Base-by-base conservation (phyloP, 2,113 vertebrate species). In the Brachypodius melanocephalos region DNA sequence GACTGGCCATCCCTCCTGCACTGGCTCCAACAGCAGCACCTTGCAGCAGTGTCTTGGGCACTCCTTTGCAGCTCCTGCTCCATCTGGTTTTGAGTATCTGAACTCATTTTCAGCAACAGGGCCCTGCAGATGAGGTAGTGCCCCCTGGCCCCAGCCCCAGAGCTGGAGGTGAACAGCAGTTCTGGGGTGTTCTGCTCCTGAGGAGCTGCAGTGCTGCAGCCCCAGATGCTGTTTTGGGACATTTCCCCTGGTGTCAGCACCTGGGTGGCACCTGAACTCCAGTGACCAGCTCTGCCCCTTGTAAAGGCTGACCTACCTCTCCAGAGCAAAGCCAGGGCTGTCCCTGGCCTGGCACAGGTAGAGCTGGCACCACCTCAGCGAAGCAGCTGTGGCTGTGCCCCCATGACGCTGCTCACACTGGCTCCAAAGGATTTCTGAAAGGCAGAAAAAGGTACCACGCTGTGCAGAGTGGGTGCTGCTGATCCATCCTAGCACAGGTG, bases 1-100 rank as follows among this genome's bases (percentile, higher is more conserved):
- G 8, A 0, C 28, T 14, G 3, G 0, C 2, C 0, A 0, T 8
- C 52, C 52, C 43, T 49, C 43, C 21, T 18, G 4, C 1, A 2
- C 46, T 21, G 36, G 29, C 5, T 34, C n/a, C 3, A 1, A 45
- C 61, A 61, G 71, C 75, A 31, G 52, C 52, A 24, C 19, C 9
- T 7, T 22, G 20, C 40, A 38, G 36, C 26, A 8, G 18, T 3
- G 20, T 2, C 48, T 8, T 14, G 19, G 59, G 38, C 45, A 18
- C 34, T 9, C 25, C 12, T 14, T 0, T 58, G 28, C 2, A 28
- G 24, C 40, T n/a, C 8, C 14, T 51, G 45, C 29, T 63, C 49
- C 43, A 3, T 5, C 26, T 20, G 17, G 1, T 38, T 75, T 15
- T 22, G 51, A 69, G 59, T 46, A 16, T 4, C 36, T 20, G n/a